Evolutionary conservation across 1,140 invertebrate genomes (phyloP).

Genomic region (Hetaerina americana): DNA sequence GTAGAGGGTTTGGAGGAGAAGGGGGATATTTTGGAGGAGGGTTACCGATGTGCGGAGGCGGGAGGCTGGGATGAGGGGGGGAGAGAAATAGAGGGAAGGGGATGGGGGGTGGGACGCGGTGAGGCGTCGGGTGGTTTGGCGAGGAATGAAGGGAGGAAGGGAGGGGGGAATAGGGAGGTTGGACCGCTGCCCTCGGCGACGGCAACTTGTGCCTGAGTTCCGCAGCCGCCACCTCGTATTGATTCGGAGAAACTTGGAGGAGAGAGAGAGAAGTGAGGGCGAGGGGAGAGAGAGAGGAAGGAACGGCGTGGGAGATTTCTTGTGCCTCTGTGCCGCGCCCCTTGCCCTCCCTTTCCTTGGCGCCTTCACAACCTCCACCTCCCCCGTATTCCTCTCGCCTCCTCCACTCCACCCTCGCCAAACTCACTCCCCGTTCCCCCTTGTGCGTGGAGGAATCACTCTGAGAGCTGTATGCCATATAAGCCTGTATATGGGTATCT

Average conservation of each 20-base stretch:
- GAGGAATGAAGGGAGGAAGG: too few relatives aligned
- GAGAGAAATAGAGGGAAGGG: too few relatives aligned
- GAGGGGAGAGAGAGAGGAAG: too few relatives aligned
- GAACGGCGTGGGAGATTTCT: not conserved
- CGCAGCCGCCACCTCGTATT: not conserved
- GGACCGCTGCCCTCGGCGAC: not conserved
- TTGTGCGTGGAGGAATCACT: not conserved
- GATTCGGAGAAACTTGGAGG: not conserved
- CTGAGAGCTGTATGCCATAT: too few relatives aligned
- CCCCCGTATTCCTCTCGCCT: not conserved
- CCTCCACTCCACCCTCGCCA: not conserved
- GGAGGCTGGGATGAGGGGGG: too few relatives aligned
- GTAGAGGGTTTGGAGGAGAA: too few relatives aligned
- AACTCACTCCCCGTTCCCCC: not conserved
- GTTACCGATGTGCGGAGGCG: too few relatives aligned
- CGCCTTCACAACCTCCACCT: not conserved
- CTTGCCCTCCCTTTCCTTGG: not conserved
- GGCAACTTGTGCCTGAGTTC: not conserved
- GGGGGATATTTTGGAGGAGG: too few relatives aligned
- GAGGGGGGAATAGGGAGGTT: not conserved
- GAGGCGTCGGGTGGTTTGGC: too few relatives aligned
- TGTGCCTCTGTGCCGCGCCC: not conserved
- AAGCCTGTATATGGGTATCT: too few relatives aligned
- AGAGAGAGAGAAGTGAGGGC: too few relatives aligned
- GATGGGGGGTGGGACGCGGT: too few relatives aligned